These are phyloP conservation scores for Ennomos erosarius DNA, from an alignment of 2,888 invertebrate species.

Conservation along the genomic window DNA sequence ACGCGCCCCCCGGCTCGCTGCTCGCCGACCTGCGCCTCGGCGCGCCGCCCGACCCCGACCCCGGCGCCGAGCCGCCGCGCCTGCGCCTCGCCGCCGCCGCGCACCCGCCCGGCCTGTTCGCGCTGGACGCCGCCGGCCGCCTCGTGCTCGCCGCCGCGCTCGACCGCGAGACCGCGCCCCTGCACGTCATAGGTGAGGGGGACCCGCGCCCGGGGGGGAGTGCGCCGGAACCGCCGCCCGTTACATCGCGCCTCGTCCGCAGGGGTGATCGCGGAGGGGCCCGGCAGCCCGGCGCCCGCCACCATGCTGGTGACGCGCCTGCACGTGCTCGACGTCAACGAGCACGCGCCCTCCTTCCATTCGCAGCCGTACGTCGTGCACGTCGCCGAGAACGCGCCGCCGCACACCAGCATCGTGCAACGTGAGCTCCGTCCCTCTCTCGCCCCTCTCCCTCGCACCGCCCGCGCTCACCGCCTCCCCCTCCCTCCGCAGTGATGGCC, in stretches of 20 bases:
- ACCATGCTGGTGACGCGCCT: constrained; percentile 89
- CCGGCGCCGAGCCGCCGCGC: constrained; percentile 41
- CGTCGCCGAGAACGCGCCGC: constrained; percentile 93
- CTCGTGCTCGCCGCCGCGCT: constrained; percentile 90
- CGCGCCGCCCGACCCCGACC: constrained; percentile 38
- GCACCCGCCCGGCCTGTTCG: constrained; percentile 87
- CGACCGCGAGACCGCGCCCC: constrained; percentile 90
- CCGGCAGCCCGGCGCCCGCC: constrained; percentile 84
- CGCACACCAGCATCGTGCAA: constrained; percentile 90
- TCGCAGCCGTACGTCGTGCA: constrained; percentile 91
- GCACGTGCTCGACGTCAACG: constrained; percentile 95
- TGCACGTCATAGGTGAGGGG: constrained; percentile 88
- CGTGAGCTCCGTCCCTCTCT: constrained; percentile 64
- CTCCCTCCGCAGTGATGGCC: constrained; percentile 70
- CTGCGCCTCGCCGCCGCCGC: constrained; percentile 57
- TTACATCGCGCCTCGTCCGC: constrained; percentile 7
- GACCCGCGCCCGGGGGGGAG: too few species aligned
- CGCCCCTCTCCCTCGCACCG: background rate
- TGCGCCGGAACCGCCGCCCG: too few species aligned
- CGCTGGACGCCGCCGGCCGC: constrained; percentile 89
- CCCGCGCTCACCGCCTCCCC: background rate
- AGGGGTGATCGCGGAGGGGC: constrained; percentile 71
- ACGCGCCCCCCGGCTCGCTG: constrained; percentile 82
- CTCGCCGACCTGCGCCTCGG: constrained; percentile 58
- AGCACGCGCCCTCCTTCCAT: constrained; percentile 95